phyloP scores from a whole-genome alignment of 2,113 vertebrate species.

The Pyrgilauda ruficollis region DNA sequence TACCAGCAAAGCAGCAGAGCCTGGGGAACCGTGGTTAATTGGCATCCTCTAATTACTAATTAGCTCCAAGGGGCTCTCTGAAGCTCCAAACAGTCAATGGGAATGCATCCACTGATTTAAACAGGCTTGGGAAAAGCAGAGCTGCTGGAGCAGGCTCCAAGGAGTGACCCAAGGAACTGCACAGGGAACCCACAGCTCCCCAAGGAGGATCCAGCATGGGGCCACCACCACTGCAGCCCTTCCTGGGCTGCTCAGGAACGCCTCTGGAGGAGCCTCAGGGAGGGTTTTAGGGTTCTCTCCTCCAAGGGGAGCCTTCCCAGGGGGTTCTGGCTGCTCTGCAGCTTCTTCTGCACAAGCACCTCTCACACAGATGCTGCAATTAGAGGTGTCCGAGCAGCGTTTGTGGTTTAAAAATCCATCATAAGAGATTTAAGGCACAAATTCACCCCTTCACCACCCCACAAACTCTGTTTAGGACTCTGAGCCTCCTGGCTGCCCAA shows the following conservation, averaged over 20 bases:
- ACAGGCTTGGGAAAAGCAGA: neutral
- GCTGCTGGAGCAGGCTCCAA: neutral
- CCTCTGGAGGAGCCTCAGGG: neutral
- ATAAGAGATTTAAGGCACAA: neutral
- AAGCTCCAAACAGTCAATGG: neutral
- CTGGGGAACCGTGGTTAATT: neutral
- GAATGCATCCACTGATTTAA: neutral
- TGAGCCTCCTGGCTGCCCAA: neutral
- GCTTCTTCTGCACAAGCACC: neutral
- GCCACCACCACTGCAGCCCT: neutral
- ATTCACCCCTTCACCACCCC: neutral
- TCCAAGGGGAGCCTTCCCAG: neutral
- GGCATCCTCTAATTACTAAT: conserved; percentile 5
- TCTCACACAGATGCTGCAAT: fast-evolving
- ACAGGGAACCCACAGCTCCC: neutral
- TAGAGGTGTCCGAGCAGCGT: fast-evolving
- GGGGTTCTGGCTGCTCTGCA: neutral
- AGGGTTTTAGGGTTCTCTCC: neutral
- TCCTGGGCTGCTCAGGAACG: fast-evolving
- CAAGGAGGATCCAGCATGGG: fast-evolving
- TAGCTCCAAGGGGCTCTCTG: neutral
- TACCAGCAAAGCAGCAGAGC: neutral
- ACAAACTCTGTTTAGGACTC: neutral
- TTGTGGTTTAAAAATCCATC: neutral
- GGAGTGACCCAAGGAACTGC: neutral